Evolutionary conservation across 2,888 invertebrate genomes (phyloP).

Genomic region (Acrocyrtus sp.): DNA sequence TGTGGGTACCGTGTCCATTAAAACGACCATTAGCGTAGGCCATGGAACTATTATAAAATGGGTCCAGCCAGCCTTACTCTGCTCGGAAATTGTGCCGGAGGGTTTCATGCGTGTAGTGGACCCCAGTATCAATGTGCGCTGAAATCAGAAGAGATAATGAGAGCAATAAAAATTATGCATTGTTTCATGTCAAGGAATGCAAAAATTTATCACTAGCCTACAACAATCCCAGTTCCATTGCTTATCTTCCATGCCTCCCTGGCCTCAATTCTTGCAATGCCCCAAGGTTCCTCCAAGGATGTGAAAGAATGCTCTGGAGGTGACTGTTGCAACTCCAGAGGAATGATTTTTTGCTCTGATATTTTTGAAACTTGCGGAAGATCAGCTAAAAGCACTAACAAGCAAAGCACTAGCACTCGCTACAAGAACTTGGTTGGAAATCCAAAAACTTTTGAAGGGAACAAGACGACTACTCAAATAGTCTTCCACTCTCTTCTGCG

Average conservation of each 20-base stretch:
- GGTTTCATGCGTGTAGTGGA: background rate
- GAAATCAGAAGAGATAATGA: too few relatives aligned
- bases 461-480: background rate
- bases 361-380: constrained; percentile 4
- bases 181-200: background rate
- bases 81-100: background rate
- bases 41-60: too few relatives aligned
- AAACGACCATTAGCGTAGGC: constrained; percentile 10
- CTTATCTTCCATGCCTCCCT: constrained; percentile 1
- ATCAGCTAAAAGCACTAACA: constrained; percentile 7
- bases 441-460: constrained; percentile 14
- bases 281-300: constrained; percentile 10
- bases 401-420: background rate
- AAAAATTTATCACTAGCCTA: background rate
- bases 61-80: constrained; percentile 27
- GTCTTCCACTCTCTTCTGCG: constrained; percentile 4
- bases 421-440: constrained; percentile 32
- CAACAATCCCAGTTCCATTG: constrained; percentile 3
- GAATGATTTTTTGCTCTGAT: constrained; percentile 9
- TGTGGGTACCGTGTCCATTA: constrained; percentile 40
- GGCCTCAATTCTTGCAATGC: constrained; percentile 4
- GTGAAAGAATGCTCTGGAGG: too few relatives aligned
- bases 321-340: background rate
- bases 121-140: constrained; percentile 10
- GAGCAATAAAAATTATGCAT: background rate